These are phyloP conservation scores for Prochilodus magdalenae DNA, from an alignment of 2,113 vertebrate genomes.

Conservation along the genomic window DNA sequence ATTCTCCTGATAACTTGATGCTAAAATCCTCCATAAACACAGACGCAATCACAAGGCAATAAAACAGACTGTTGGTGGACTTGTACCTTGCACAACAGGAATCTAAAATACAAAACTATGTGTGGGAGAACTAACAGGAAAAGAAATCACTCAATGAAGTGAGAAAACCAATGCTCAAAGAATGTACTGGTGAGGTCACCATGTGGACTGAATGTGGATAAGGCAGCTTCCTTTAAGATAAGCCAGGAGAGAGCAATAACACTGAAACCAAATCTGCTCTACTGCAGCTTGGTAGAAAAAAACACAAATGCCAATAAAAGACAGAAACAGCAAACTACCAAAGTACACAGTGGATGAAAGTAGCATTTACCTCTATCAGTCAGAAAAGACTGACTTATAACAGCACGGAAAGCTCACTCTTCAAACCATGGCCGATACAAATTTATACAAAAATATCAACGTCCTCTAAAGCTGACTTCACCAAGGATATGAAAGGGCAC, in stretches of 20 bases:
- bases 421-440: not conserved
- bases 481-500: not conserved
- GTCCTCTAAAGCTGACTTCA: not conserved
- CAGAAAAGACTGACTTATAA: not conserved
- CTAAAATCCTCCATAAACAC: not conserved
- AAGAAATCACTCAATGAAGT: not conserved
- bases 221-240: constrained; percentile 25
- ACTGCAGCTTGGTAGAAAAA: not conserved
- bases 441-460: not conserved
- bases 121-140: constrained; percentile 7
- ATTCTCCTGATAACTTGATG: not conserved
- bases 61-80: constrained; percentile 10
- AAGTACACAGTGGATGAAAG: not conserved
- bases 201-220: constrained; percentile 12
- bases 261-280: not conserved
- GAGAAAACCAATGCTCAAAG: not conserved
- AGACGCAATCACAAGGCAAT: not conserved
- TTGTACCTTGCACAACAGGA: constrained; percentile 1
- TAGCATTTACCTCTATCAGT: not conserved
- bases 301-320: not conserved
- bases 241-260: not conserved
- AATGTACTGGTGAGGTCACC: not conserved
- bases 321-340: not conserved
- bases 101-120: constrained; percentile 7
- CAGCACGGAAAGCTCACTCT: not conserved